phyloP scores from a whole-genome alignment of 2,888 invertebrate species.

The Drosophila robusta region DNA sequence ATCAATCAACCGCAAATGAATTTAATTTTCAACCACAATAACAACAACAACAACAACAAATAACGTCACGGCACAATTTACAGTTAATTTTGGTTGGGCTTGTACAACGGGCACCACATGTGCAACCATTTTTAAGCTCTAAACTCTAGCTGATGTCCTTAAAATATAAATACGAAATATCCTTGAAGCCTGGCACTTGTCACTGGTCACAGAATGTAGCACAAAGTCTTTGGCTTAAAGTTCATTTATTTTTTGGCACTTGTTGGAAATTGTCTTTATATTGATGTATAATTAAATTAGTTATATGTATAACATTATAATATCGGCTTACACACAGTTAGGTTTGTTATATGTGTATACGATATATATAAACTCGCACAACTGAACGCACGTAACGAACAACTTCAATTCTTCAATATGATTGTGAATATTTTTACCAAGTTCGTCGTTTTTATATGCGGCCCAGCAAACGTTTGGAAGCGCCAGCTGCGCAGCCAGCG shows the following conservation, averaged over 20 bases:
- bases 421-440: slow-evolving; percentile 77
- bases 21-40: slow-evolving; percentile 67
- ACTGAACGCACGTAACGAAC: slow-evolving; percentile 68
- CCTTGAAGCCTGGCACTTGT: slow-evolving; percentile 39
- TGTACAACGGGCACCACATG: slow-evolving; percentile 1
- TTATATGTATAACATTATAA: slow-evolving; percentile 9
- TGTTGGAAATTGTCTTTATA: slow-evolving; percentile 7
- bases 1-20: slow-evolving; percentile 73
- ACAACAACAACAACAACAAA: slow-evolving; percentile 13
- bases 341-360: slow-evolving; percentile 14
- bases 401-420: slow-evolving; percentile 70
- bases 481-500: slow-evolving; percentile 34
- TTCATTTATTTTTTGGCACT: slow-evolving; percentile 22
- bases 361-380: slow-evolving; percentile 27
- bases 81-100: slow-evolving; percentile 45
- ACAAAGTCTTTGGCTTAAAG: slow-evolving; percentile 40
- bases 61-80: slow-evolving; percentile 58
- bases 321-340: slow-evolving; percentile 29
- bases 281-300: slow-evolving; percentile 3
- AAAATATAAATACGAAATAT: slow-evolving; percentile 19
- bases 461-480: slow-evolving; percentile 57
- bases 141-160: slow-evolving; percentile 17
- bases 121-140: background rate
- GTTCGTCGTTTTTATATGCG: slow-evolving; percentile 76
- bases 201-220: slow-evolving; percentile 32